Conservation (phyloP, 2,888 invertebrate genomes). For the Automeris io region DNA sequence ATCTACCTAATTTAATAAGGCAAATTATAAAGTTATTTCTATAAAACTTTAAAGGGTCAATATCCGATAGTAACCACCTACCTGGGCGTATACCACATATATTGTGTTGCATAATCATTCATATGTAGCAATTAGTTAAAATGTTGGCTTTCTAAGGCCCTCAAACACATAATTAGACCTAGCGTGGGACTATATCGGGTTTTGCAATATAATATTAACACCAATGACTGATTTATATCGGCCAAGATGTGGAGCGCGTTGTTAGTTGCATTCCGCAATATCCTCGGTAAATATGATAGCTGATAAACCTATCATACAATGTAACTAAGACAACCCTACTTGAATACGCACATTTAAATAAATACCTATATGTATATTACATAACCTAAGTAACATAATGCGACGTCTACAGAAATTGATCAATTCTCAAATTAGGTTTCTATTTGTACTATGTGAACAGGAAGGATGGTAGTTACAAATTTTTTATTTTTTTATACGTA, state of each 20-base stretch:
- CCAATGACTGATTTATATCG: slow-evolving; percentile 24
- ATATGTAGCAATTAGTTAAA: slow-evolving; percentile 22
- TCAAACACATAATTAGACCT: slow-evolving; percentile 19
- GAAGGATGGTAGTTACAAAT: no score
- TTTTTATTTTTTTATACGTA: no score
- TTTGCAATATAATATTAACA: slow-evolving; percentile 22
- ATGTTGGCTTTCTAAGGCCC: slow-evolving; percentile 23
- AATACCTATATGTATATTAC: not conserved
- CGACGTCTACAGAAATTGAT: no score
- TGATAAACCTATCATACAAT: not conserved
- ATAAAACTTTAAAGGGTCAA: no score
- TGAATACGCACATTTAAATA: not conserved
- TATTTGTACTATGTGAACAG: no score
- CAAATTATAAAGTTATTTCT: no score
- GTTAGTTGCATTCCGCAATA: slow-evolving; percentile 19
- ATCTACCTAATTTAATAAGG: no score
- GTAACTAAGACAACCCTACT: not conserved
- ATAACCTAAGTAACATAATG: no score
- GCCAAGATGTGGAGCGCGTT: slow-evolving; percentile 18
- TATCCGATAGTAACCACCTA: no score
- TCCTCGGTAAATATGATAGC: slow-evolving; percentile 7
- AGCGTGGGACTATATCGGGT: slow-evolving; percentile 21
- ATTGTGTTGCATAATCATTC: slow-evolving; percentile 14
- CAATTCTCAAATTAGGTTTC: no score
- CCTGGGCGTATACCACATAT: not conserved